phyloP scores from a whole-genome alignment of 2,797 vertebrate genomes.

The Lepus oiostolus region DNA sequence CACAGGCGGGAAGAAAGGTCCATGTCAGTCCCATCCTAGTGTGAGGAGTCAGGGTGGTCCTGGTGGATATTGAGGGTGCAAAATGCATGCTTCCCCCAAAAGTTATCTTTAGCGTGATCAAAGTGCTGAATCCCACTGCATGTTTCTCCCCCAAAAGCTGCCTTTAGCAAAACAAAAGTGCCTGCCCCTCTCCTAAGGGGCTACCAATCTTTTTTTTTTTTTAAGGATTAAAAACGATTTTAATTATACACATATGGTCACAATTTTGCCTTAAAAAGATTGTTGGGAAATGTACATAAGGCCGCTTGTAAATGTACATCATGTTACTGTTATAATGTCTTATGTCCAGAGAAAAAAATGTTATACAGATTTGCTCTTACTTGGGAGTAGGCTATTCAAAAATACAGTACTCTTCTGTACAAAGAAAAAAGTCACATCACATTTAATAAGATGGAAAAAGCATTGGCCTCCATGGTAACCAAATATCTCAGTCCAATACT shows the following conservation, averaged over 20 bases:
- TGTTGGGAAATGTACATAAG: constrained; percentile 99
- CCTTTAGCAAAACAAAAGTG: no score
- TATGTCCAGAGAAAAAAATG: constrained; percentile 99
- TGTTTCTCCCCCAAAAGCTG: no score
- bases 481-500: constrained; percentile 90
- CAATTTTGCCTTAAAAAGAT: constrained; percentile 99
- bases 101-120: no score
- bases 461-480: constrained; percentile 92
- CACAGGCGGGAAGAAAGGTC: no score
- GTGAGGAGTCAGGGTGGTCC: no score
- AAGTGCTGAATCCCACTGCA: no score
- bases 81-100: no score
- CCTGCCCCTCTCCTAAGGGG: no score
- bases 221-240: constrained; percentile 99
- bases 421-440: constrained; percentile 96
- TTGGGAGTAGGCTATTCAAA: constrained; percentile 97
- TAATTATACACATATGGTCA: constrained; percentile 99
- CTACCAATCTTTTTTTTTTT: no score
- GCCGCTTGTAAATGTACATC: constrained; percentile 99
- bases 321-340: constrained; percentile 98
- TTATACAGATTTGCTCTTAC: constrained; percentile 99
- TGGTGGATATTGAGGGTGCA: no score
- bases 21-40: no score
- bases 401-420: constrained; percentile 99
- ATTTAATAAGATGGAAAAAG: constrained; percentile 94